phyloP scores from a whole-genome alignment of 2,113 vertebrate species.

The Bubo bubo region DNA sequence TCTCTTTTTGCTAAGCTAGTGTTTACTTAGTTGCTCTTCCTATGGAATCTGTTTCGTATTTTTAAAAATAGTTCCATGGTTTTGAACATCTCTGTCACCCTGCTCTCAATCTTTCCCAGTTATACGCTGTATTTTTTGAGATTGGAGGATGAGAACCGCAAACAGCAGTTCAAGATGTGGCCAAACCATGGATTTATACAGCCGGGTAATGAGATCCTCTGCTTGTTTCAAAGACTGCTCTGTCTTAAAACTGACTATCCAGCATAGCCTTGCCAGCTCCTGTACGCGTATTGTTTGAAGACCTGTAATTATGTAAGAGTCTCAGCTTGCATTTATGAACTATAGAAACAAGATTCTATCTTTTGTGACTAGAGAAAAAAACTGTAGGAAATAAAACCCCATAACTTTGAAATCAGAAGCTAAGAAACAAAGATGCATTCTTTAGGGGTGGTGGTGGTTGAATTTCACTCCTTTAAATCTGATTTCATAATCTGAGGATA shows the following conservation, averaged over 20 bases:
- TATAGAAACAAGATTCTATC: slow-evolving; percentile 11
- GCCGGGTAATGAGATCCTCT: slow-evolving; percentile 16
- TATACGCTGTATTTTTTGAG: not conserved
- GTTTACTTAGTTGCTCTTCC: not conserved
- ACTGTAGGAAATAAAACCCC: not conserved
- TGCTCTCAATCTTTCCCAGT: not conserved
- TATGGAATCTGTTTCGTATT: not conserved
- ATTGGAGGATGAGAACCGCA: not conserved
- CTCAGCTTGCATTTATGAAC: slow-evolving; percentile 49
- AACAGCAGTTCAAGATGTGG: not conserved
- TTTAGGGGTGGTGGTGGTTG: not conserved
- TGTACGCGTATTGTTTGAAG: slow-evolving; percentile 29
- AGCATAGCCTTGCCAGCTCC: not conserved
- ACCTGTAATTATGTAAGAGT: slow-evolving; percentile 33
- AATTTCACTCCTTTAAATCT: not conserved
- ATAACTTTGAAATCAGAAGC: not conserved
- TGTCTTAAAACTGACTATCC: slow-evolving; percentile 41
- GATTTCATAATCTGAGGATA: not conserved
- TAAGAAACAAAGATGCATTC: not conserved
- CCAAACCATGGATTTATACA: not conserved
- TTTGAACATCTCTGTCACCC: not conserved
- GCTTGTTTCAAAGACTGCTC: slow-evolving; percentile 13
- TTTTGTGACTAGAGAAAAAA: not conserved
- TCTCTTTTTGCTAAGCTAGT: not conserved
- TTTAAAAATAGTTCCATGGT: not conserved